Conservation (phyloP, 2,888 invertebrate genomes). For the Itoplectis maculator region DNA sequence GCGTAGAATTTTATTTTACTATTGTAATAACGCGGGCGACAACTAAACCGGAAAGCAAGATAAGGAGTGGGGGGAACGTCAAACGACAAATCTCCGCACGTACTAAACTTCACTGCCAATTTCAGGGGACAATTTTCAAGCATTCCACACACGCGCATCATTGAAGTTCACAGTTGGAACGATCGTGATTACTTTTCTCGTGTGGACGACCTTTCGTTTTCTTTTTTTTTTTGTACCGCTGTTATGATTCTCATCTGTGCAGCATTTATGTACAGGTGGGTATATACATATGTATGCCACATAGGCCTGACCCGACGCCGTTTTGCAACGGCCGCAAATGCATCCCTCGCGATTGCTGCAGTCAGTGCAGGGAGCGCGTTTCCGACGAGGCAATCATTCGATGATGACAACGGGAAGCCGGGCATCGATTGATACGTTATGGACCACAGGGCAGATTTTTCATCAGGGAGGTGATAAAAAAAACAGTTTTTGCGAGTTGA, state of each 20-base stretch:
- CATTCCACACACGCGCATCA: not conserved
- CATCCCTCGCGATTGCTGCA: slow-evolving; percentile 32
- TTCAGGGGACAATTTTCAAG: not conserved
- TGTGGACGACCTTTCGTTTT: not conserved
- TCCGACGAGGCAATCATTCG: slow-evolving; percentile 31
- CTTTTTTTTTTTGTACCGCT: not conserved
- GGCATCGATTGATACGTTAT: slow-evolving; percentile 35
- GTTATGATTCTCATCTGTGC: slow-evolving; percentile 7
- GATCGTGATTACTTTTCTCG: slow-evolving; percentile 19
- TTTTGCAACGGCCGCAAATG: slow-evolving; percentile 27
- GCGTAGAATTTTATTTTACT: slow-evolving; percentile 13
- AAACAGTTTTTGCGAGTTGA: slow-evolving; percentile 8
- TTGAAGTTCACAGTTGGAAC: slow-evolving; percentile 10
- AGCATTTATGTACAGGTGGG: not conserved
- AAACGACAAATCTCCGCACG: not conserved
- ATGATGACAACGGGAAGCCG: slow-evolving; percentile 38
- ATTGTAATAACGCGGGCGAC: slow-evolving; percentile 1
- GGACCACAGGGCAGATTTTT: slow-evolving; percentile 8
- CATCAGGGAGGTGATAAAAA: slow-evolving; percentile 15
- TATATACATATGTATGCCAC: not conserved
- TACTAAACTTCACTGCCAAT: slow-evolving; percentile 18
- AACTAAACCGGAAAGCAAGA: not conserved
- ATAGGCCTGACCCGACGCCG: not conserved
- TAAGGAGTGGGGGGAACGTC: not conserved
- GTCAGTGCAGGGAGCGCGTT: slow-evolving; percentile 20